Base-by-base conservation (phyloP, 2,113 vertebrate genomes). In the Antigone vipio region DNA sequence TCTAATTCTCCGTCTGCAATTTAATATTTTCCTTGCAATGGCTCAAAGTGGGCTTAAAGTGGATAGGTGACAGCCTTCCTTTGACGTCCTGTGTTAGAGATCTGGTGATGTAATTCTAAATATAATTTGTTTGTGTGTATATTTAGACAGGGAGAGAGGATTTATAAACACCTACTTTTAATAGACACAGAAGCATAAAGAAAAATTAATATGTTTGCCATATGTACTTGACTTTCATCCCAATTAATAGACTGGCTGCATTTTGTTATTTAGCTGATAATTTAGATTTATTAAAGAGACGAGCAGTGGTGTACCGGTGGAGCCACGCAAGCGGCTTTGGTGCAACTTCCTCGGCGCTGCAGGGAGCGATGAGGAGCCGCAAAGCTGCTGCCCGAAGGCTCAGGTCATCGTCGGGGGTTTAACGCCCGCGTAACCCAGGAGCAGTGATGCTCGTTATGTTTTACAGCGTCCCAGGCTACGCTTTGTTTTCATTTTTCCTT, bases 341-440 rank as follows among this genome's bases (percentile, higher is more conserved):
- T 44, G 56, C 24, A 0, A 8, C 38, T 20, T 32, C 38, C 55
- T 52, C 7, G 12, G 55, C 4, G 45, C 35, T 2, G 30, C 5
- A 1, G 80, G 67, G n/a, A 12, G 38, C 8, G 32, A 20, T 17
- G 3, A 7, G 80, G 45, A 44, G 49, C 26, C 1, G 13, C 20
- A 44, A 20, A 3, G 47, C 47, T 8, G 58, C 32, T 6, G 12
- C 24, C 35, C 45, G 2, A 8, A 13, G 32, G 63, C 32, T 44
- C 9, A 0, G 47, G 2, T 29, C 11, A 2, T 34, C 5, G 10
- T 2, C 3, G 42, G 49, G 12, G 59, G 40, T 55, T 55, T 8
- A 4, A 11, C 4, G 1, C 35, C 19, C 7, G 6, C 3, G 1
- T 18, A 6, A 11, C 44, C 44, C 35, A 1, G 47, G 56, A 19